Evolutionary conservation across 2,797 vertebrate genomes (phyloP).

Genomic region (Echeneis naucrates): DNA sequence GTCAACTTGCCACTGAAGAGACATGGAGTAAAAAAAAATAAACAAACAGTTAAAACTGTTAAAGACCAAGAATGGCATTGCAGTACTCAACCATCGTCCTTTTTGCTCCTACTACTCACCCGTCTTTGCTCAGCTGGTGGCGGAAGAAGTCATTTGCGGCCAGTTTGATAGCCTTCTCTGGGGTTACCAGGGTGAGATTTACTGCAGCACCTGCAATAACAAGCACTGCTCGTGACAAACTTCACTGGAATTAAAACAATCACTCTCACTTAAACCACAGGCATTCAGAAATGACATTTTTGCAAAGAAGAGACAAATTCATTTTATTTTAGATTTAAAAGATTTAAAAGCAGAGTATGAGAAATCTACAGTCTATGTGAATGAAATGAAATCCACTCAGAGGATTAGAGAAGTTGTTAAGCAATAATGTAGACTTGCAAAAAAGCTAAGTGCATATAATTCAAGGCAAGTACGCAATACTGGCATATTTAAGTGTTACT

Average conservation of each 20-base stretch:
- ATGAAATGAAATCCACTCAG: not conserved
- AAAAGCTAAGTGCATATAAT: not conserved
- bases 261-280: not conserved
- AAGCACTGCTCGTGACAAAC: not conserved
- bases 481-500: not conserved
- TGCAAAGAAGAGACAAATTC: too few relatives aligned
- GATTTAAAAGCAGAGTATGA: too few relatives aligned
- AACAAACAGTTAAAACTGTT: too few relatives aligned
- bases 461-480: not conserved
- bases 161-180: slow-evolving; percentile 89
- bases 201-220: slow-evolving; percentile 84
- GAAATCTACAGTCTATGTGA: too few relatives aligned
- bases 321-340: too few relatives aligned
- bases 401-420: not conserved
- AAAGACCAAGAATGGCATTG: not conserved
- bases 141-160: slow-evolving; percentile 90
- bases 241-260: not conserved
- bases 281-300: not conserved
- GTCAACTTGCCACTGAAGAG: slow-evolving; percentile 78
- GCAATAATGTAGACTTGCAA: not conserved
- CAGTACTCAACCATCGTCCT: not conserved
- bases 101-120: slow-evolving; percentile 70
- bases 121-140: slow-evolving; percentile 83
- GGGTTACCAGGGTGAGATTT: slow-evolving; percentile 88
- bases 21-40: not conserved